These are phyloP conservation scores for Cataglyphis hispanica DNA, from an alignment of 1,140 invertebrate species.

Conservation along the genomic window DNA sequence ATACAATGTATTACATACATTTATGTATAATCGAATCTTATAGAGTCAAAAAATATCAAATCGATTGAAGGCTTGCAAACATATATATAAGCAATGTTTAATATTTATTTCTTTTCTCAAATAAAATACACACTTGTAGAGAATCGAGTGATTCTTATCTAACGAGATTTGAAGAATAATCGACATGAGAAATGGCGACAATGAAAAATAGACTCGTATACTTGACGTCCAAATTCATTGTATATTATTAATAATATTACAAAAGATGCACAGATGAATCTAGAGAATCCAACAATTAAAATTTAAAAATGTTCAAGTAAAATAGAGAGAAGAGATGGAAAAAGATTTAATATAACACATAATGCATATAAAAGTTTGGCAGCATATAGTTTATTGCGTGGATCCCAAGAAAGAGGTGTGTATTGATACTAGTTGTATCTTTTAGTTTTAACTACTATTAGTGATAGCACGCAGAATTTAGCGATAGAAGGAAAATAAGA, in stretches of 20 bases:
- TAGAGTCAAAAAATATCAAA: background rate
- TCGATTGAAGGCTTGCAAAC: background rate
- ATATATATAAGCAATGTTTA: background rate
- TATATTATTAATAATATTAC: slow-evolving; percentile 78
- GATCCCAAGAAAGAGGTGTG: slow-evolving; percentile 56
- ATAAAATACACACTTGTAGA: background rate
- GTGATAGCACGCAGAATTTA: slow-evolving; percentile 69
- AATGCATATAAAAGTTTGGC: slow-evolving; percentile 50
- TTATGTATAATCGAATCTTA: slow-evolving; percentile 32
- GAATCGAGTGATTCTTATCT: background rate
- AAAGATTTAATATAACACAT: slow-evolving; percentile 26
- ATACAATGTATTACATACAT: slow-evolving; percentile 22
- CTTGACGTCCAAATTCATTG: slow-evolving; percentile 73
- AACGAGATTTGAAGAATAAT: background rate
- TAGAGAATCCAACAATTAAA: slow-evolving; percentile 35
- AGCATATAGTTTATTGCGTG: slow-evolving; percentile 68
- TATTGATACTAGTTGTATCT: slow-evolving; percentile 70
- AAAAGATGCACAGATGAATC: slow-evolving; percentile 53
- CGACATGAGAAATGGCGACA: background rate
- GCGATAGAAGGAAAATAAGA: slow-evolving; percentile 43
- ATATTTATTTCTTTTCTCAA: background rate
- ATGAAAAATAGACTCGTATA: slow-evolving; percentile 50
- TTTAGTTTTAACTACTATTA: slow-evolving; percentile 73
- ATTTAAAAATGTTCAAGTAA: background rate
- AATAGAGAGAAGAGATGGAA: slow-evolving; percentile 4